Conservation (phyloP, 2,888 invertebrate species). For the Microctonus brassicae region DNA sequence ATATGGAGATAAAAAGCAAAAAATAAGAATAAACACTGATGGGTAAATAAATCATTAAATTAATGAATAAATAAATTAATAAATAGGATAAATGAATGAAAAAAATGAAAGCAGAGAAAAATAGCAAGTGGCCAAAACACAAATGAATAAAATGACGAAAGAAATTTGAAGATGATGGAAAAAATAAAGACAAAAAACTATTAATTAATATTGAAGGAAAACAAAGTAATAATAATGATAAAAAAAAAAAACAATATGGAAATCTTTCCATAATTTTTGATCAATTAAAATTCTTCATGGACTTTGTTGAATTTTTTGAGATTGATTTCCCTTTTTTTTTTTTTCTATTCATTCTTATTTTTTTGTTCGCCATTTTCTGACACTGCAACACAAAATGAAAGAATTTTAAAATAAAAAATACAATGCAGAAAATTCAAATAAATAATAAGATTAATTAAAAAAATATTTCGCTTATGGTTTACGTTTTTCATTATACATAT, state of each 20-base stretch:
- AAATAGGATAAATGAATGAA: background rate
- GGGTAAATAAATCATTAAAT: background rate
- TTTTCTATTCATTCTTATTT: too few species aligned
- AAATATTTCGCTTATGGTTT: background rate
- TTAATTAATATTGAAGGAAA: background rate
- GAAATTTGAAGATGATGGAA: background rate
- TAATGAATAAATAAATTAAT: background rate
- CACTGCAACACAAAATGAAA: background rate
- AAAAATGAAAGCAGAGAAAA: background rate
- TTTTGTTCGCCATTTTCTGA: too few species aligned
- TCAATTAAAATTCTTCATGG: too few species aligned
- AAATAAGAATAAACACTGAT: too few species aligned
- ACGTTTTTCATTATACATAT: background rate
- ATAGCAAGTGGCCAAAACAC: constrained; percentile 1
- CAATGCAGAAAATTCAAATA: background rate
- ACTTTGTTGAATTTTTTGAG: too few species aligned
- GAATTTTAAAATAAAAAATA: constrained; percentile 35
- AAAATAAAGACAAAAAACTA: background rate
- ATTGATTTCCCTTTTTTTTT: too few species aligned
- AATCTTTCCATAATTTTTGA: too few species aligned
- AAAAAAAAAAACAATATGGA: background rate
- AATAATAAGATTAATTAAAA: background rate
- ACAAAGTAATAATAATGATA: background rate
- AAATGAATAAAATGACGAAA: background rate
- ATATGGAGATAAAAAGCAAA: background rate